Evolutionary conservation across 2,888 invertebrate species (phyloP), one percentile per base, ranked within the genome.

Genomic region (Malthinus flaveolus): DNA sequence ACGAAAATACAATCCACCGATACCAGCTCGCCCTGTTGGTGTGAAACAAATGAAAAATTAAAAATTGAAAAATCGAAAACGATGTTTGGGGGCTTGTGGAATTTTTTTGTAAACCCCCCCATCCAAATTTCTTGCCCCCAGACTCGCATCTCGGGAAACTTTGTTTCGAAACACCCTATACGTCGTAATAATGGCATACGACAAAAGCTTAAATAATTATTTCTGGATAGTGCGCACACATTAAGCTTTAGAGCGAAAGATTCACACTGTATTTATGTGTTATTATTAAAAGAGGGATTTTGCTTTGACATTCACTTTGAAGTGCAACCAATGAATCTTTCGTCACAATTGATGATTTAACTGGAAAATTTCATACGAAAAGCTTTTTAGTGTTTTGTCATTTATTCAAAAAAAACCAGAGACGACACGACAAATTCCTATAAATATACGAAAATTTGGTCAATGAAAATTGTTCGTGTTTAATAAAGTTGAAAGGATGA

Each of bases 311-410:
- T 48, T 55, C 55, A 44, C 61, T 61, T 58, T 55, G 57, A 61
- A 61, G 55, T 61, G 57, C 58, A 58, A 48, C 56, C 57, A 52
- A 56, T 61, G 60, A 61, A 61, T 56, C 54, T 59, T 59, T 56
- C 23, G 59, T 51, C 59, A 50, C 59, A 59, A 59, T 56, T 59
- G 55, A 59, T 59, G 59, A 59, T 59, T 59, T 59, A 56, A 45
- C 56, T 56, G 56, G 55, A 56, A 59, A 59, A 59, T 59, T 56
- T 56, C 39, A 56, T 56, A 51, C 32, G 51, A 51, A 23, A 23
- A 23, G 23, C 23, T 35, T 35, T 10, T 35, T 35, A 23, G 23
- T 23, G 23, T 35, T 35, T 35, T 35, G 35, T 11, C 3, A 35
- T 5, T 11, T 35, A n/a, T 35, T 23, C 5, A 23, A 23, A 23